A percentile compares a stretch with the other conserved stretches of the same genome.
These are phyloP conservation scores for Hippocampus guttulatus DNA, from an alignment of 2,113 vertebrate species.

Conservation along the genomic window DNA sequence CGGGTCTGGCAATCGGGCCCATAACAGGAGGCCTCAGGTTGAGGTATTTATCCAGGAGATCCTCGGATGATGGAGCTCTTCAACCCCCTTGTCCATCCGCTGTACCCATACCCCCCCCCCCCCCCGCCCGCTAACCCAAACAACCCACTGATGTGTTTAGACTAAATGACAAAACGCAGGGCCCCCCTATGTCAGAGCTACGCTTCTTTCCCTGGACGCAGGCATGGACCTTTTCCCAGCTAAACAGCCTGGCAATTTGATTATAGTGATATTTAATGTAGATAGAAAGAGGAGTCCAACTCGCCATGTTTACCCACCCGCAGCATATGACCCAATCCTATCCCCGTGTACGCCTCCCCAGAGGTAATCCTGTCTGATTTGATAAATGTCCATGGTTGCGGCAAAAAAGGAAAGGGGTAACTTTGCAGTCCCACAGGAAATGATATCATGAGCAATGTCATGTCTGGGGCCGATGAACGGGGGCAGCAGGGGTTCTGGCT, in stretches of 20 bases:
- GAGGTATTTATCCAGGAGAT: constrained; percentile 69
- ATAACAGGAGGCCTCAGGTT: constrained; percentile 59
- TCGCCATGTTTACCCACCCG: constrained; percentile 52
- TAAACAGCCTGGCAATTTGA: constrained; percentile 63
- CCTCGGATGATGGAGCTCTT: constrained; percentile 65
- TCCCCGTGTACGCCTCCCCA: constrained; percentile 53
- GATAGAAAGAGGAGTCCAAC: constrained; percentile 64
- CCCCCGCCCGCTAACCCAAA: constrained; percentile 69
- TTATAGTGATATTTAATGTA: constrained; percentile 73
- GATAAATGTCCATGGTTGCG: constrained; percentile 66
- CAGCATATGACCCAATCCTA: constrained; percentile 61
- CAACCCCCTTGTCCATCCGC: constrained; percentile 53
- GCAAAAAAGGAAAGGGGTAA: constrained; percentile 61
- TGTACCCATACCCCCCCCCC: constrained; percentile 50
- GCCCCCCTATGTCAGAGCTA: constrained; percentile 60
- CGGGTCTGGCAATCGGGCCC: constrained; percentile 50
- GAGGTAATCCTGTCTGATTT: constrained; percentile 66
- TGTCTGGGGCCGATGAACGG: constrained; percentile 43
- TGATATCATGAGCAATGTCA: constrained; percentile 73
- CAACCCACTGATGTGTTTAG: constrained; percentile 70
- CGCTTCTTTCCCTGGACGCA: constrained; percentile 50
- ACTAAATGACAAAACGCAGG: constrained; percentile 72
- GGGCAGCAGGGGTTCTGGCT: constrained; percentile 35
- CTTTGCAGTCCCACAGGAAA: constrained; percentile 68
- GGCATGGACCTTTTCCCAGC: constrained; percentile 62